Percentiles rank a stretch among this genome's conserved stretches.
These are phyloP conservation scores for Ichneumoninae sp. DNA, from an alignment of 2,888 invertebrate genomes.

Conservation along the genomic window DNA sequence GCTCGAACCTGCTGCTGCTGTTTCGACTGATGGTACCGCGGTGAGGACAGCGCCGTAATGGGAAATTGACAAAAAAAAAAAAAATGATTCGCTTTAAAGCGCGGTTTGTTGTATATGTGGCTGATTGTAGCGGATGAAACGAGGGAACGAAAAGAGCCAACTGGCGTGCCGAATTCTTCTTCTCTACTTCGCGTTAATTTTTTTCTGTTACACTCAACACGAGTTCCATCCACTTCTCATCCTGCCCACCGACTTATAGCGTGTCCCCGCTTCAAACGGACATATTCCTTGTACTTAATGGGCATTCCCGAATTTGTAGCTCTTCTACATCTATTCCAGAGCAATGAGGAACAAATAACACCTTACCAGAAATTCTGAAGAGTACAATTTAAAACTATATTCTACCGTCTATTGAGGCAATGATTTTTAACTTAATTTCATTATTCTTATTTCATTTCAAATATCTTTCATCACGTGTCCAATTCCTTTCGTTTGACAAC, in stretches of 20 bases:
- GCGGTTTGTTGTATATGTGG: constrained; percentile 62
- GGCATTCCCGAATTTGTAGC: background rate
- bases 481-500: background rate
- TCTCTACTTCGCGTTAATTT: constrained; percentile 58
- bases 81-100: constrained; percentile 74
- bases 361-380: background rate
- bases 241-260: background rate
- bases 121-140: constrained; percentile 41
- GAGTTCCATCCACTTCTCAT: constrained; percentile 6
- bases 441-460: background rate
- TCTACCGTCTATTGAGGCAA: background rate
- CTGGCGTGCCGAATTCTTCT: constrained; percentile 78
- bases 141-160: constrained; percentile 70
- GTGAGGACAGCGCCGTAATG: constrained; percentile 79
- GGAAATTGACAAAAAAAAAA: constrained; percentile 79
- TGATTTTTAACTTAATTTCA: background rate
- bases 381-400: background rate
- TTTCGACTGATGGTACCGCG: constrained; percentile 20
- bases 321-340: background rate
- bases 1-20: constrained; percentile 24
- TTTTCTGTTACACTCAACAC: constrained; percentile 40
- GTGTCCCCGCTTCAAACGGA: background rate
- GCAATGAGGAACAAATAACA: background rate
- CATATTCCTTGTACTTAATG: background rate
- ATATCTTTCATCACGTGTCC: background rate